Base-by-base conservation (phyloP, 2,113 vertebrate genomes). In the Pachyramphus minor region DNA sequence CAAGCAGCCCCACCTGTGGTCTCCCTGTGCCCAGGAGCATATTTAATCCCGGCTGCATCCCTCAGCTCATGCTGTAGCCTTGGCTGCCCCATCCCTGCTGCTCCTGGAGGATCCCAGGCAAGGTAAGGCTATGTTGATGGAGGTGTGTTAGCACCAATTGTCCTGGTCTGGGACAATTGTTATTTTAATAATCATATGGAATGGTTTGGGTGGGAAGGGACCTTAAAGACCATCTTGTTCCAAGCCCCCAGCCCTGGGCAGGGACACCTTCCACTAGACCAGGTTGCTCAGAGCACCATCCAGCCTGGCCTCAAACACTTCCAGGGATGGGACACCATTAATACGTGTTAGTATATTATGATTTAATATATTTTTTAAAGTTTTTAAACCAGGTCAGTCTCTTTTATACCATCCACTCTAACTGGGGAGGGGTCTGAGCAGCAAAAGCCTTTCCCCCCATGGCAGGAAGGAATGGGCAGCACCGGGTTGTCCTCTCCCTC, bases 401-500 rank as follows among this genome's bases (percentile, higher is more conserved):
- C 17, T 85, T 52, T 52, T 28, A 9, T 16, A 24, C 33, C 4
- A 11, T 30, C 16, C 8, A 1, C 20, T 75, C 14, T 39, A 12
- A 35, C 0, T 33, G 8, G 18, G 24, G 27, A 17, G 31, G 11
- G 12, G 11, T 63, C 19, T 41, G 55, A 69, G 79, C 55, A n/a
- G 55, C 16, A 50, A 30, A 67, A 33, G 1, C 53, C 27, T 53
- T 74, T 45, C 7, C 30, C 23, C 4, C 6, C 12, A 11, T 2
- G 11, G 15, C 5, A 47, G 53, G 45, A 37, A 10, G 27, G 49
- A 42, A 3, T 33, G 31, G 27, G 35, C 28, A 50, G 42, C 27
- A 62, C 11, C 0, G 1, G 25, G 23, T 7, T 8, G 4, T 74
- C 30, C 66, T 17, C 8, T 31, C 33, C n/a, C 24, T 27, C 33